Evolutionary conservation across 2,797 vertebrate genomes (phyloP).

Genomic region (Hippopotamyrus pictus): DNA sequence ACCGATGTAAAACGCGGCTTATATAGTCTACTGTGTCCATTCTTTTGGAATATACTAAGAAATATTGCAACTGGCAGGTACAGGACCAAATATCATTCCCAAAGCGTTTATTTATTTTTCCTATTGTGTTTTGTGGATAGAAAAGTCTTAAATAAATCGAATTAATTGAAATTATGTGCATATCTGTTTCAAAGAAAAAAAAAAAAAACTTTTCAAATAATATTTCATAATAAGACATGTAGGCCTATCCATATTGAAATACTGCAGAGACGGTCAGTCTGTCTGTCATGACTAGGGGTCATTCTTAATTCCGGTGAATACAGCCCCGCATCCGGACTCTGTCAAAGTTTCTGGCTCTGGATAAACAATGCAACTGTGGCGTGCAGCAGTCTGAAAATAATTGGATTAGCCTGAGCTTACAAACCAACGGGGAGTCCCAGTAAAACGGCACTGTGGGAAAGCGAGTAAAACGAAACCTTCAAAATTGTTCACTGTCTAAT

Average conservation of each 20-base stretch:
- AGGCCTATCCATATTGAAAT: slow-evolving; percentile 41
- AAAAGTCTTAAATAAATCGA: background rate
- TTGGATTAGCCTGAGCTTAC: slow-evolving; percentile 98
- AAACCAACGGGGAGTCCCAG: slow-evolving; percentile 67
- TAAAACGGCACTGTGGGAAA: slow-evolving; percentile 18
- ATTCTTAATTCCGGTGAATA: slow-evolving; percentile 69
- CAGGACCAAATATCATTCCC: background rate
- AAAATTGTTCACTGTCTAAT: slow-evolving; percentile 7
- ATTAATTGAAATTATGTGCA: background rate
- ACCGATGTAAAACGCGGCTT: slow-evolving; percentile 1
- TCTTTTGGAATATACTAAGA: background rate
- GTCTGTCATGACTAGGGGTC: slow-evolving; percentile 49
- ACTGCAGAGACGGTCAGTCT: slow-evolving; percentile 24
- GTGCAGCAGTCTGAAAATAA: slow-evolving; percentile 96
- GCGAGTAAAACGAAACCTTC: slow-evolving; percentile 17
- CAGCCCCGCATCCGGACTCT: slow-evolving; percentile 84
- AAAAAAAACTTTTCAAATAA: slow-evolving; percentile 41
- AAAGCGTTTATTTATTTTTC: background rate
- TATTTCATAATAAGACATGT: slow-evolving; percentile 38
- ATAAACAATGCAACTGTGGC: slow-evolving; percentile 97
- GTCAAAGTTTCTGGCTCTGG: slow-evolving; percentile 80
- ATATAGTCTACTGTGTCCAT: background rate
- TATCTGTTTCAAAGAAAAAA: background rate
- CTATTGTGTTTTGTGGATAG: background rate
- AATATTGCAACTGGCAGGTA: background rate